Evolutionary conservation across 1,140 invertebrate species (phyloP).

Genomic region (Drusus annulatus): DNA sequence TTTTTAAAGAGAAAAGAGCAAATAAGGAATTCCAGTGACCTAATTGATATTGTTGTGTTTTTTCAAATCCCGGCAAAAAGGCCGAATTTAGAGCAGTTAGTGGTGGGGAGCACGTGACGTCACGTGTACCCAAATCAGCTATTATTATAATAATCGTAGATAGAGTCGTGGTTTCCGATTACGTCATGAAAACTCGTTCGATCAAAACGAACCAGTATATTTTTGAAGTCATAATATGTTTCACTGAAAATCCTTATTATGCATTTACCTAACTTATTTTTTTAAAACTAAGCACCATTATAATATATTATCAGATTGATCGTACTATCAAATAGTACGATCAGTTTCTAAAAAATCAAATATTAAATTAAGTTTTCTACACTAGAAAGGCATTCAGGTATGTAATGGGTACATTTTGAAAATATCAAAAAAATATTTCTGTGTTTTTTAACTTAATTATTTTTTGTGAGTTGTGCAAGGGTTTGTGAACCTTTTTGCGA

Average conservation of each 20-base stretch:
- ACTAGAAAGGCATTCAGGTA: neutral
- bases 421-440: neutral
- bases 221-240: too few species aligned
- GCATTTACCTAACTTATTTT: too few species aligned
- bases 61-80: neutral
- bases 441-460: neutral
- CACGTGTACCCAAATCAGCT: too few species aligned
- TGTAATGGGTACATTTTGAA: neutral
- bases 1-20: neutral
- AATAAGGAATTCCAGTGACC: too few species aligned
- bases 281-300: slow-evolving; percentile 30
- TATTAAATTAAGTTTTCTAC: neutral
- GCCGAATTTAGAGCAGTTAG: neutral
- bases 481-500: neutral
- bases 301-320: neutral
- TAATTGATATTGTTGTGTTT: too few species aligned
- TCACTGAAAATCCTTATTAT: too few species aligned
- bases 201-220: too few species aligned
- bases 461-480: neutral
- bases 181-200: too few species aligned
- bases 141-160: too few species aligned
- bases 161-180: too few species aligned
- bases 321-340: slow-evolving; percentile 30
- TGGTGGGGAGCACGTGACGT: neutral
- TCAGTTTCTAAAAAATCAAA: neutral